Conservation (phyloP, 2,888 invertebrate genomes). For the Helobdella robusta region DNA sequence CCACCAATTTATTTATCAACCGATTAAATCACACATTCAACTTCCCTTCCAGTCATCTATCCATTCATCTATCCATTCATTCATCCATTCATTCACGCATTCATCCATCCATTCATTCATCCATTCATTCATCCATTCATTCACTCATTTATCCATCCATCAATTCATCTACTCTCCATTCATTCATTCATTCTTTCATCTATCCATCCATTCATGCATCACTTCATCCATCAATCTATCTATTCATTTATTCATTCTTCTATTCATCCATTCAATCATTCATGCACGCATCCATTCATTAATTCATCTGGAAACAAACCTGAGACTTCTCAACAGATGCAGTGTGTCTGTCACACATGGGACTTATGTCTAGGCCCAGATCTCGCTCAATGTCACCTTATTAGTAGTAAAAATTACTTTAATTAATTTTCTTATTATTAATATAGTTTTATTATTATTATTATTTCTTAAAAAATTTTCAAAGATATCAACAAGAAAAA, state of each 20-base stretch:
- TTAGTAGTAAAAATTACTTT: too few relatives aligned
- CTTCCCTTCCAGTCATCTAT: too few relatives aligned
- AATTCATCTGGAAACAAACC: slow-evolving; percentile 11
- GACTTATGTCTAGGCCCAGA: slow-evolving; percentile 79
- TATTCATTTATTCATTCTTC: background rate
- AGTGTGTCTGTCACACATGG: slow-evolving; percentile 96
- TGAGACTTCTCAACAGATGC: slow-evolving; percentile 93
- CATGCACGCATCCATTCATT: background rate
- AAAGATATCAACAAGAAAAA: too few relatives aligned
- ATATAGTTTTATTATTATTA: too few relatives aligned
- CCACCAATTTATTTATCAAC: too few relatives aligned
- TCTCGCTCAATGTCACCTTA: slow-evolving; percentile 84
- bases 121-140: too few relatives aligned
- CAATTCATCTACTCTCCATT: background rate
- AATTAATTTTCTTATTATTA: too few relatives aligned
- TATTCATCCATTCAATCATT: background rate
- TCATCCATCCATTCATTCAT: too few relatives aligned
- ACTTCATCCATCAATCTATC: background rate
- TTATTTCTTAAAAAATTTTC: too few relatives aligned
- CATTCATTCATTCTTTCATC: background rate
- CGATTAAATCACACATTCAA: too few relatives aligned
- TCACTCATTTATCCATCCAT: background rate
- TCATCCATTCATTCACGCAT: too few relatives aligned
- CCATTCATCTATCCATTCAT: too few relatives aligned
- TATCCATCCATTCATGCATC: background rate